These are phyloP conservation scores for Leucopsar rothschildi DNA, from an alignment of 2,113 vertebrate species.

Conservation along the genomic window DNA sequence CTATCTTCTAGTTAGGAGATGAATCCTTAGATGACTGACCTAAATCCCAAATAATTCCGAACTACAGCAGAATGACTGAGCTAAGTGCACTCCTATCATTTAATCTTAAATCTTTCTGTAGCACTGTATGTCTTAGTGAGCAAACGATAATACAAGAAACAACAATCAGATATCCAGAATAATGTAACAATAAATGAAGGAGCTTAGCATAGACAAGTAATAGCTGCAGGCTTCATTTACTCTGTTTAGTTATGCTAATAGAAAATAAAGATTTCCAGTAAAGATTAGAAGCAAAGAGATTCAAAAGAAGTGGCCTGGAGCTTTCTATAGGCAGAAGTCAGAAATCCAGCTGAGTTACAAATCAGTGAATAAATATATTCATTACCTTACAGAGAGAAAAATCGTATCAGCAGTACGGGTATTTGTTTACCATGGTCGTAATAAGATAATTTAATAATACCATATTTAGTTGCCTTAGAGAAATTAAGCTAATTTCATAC, in stretches of 20 bases:
- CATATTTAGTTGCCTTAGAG: neutral
- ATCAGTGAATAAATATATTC: neutral
- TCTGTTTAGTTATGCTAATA: slow-evolving; percentile 10
- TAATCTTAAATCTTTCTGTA: neutral
- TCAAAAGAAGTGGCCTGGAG: neutral
- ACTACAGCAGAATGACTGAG: neutral
- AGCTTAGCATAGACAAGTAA: neutral
- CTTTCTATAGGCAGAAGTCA: neutral
- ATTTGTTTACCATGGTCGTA: neutral
- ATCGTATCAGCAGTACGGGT: neutral
- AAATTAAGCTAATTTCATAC: neutral
- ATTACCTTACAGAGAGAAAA: neutral
- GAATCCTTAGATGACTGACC: slow-evolving; percentile 25
- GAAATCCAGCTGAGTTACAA: neutral
- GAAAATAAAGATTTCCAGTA: slow-evolving; percentile 17
- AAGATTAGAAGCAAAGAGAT: neutral
- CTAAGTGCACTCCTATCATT: neutral
- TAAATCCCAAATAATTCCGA: slow-evolving; percentile 11
- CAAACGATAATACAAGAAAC: neutral
- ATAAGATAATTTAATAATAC: slow-evolving; percentile 6
- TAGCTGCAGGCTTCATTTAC: neutral
- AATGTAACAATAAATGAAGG: neutral
- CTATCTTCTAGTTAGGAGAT: neutral
- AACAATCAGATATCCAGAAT: neutral
- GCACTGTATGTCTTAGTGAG: neutral